Evolutionary conservation across 2,888 invertebrate genomes (phyloP).

Genomic region (Sarcophaga rosellei): DNA sequence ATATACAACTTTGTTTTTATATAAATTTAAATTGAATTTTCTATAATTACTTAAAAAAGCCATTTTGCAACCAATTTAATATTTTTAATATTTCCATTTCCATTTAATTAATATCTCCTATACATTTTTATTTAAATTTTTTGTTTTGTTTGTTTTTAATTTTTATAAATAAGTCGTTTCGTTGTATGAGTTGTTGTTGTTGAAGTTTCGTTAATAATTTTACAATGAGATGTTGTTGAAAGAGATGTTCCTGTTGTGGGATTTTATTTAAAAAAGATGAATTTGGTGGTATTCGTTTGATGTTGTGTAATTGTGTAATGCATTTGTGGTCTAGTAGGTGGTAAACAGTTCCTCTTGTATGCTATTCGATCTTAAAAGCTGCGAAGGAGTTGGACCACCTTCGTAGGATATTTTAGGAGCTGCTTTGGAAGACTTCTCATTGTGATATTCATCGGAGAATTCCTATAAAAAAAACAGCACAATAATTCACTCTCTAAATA

Average conservation of each 20-base stretch:
- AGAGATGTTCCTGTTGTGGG: not conserved
- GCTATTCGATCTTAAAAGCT: constrained; percentile 89
- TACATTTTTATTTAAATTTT: constrained; percentile 58
- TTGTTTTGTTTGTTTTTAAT: not conserved
- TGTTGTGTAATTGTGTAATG: constrained; percentile 31
- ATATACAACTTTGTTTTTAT: constrained; percentile 63
- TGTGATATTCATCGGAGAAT: constrained; percentile 91
- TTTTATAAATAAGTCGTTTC: constrained; percentile 57
- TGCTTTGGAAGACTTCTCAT: constrained; percentile 84
- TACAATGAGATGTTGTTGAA: constrained; percentile 31
- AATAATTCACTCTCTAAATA: too few species aligned
- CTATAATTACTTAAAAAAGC: constrained; percentile 60
- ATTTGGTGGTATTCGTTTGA: not conserved
- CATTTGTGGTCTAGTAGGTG: constrained; percentile 73
- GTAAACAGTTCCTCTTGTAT: constrained; percentile 91
- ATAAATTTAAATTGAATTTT: constrained; percentile 63
- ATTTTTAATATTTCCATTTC: constrained; percentile 20
- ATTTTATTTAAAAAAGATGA: not conserved
- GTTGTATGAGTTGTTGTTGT: constrained; percentile 24
- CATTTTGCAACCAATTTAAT: constrained; percentile 60
- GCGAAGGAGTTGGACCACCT: constrained; percentile 83
- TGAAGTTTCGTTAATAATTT: constrained; percentile 42
- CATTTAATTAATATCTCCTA: constrained; percentile 37
- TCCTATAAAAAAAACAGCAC: constrained; percentile 82
- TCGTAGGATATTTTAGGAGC: constrained; percentile 83